Conservation (phyloP, 2,888 invertebrate species). For the Tinea trinotella region DNA sequence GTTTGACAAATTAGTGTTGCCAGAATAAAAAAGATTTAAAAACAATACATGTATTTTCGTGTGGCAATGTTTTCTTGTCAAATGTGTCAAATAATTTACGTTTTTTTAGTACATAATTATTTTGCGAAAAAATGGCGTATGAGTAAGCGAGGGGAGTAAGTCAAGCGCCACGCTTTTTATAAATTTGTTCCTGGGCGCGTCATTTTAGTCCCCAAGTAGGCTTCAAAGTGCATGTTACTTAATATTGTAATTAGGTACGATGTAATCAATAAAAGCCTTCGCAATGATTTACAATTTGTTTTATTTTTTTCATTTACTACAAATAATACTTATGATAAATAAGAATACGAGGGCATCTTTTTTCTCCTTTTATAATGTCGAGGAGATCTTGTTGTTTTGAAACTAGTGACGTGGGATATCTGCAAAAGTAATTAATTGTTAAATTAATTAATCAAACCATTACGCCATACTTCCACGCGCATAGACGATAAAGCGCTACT, state of each 20-base stretch:
- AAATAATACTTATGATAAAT: neutral
- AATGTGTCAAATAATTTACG: too few relatives aligned
- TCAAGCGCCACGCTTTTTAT: neutral
- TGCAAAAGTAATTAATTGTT: too few relatives aligned
- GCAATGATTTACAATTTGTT: conserved; percentile 56
- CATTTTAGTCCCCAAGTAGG: neutral
- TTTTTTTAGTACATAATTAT: too few relatives aligned
- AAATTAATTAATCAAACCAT: too few relatives aligned
- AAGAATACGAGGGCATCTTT: neutral
- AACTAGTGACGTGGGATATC: neutral
- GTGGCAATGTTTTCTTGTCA: too few relatives aligned
- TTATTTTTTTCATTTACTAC: conserved; percentile 11
- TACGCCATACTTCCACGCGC: too few relatives aligned
- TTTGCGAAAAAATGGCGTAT: too few relatives aligned
- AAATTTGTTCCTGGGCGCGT: neutral
- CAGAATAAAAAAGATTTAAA: too few relatives aligned
- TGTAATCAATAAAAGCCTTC: conserved; percentile 64
- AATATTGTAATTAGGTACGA: conserved; percentile 58
- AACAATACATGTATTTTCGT: too few relatives aligned
- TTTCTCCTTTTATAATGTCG: neutral
- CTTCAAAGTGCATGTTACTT: conserved; percentile 55
- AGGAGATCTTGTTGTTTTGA: neutral
- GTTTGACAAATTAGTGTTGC: too few relatives aligned
- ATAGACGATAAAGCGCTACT: too few relatives aligned
- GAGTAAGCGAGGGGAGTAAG: neutral